phyloP scores from a whole-genome alignment of 2,113 vertebrate species.

The Xiphorhynchus elegans region DNA sequence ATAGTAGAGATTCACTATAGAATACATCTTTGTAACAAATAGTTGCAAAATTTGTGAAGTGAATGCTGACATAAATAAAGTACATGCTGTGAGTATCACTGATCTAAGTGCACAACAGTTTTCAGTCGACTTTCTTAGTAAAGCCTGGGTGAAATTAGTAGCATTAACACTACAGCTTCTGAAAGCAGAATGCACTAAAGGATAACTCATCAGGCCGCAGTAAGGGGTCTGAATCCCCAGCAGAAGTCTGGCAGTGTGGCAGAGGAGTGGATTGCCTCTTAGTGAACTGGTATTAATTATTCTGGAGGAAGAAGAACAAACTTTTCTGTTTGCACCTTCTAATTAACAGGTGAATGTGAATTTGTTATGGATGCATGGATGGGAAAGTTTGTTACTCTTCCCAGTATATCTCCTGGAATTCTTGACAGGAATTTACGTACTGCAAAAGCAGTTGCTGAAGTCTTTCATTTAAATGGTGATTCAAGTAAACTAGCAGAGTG shows the following conservation, averaged over 20 bases:
- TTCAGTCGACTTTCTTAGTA: background rate
- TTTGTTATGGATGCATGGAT: background rate
- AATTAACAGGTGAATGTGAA: background rate
- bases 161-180: background rate
- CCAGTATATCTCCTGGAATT: background rate
- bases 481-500: background rate
- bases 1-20: background rate
- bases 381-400: background rate
- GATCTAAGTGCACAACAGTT: background rate
- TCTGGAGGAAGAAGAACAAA: background rate
- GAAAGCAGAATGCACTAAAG: background rate
- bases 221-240: background rate
- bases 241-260: background rate
- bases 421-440: background rate
- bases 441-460: background rate
- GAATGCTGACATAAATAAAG: background rate
- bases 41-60: background rate
- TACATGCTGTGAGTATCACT: background rate
- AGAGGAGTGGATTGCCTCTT: accelerated
- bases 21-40: background rate
- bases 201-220: background rate
- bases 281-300: background rate
- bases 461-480: background rate
- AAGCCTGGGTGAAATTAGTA: background rate
- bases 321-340: background rate